Percentiles rank a stretch among this genome's conserved stretches.
phyloP scores from a whole-genome alignment of 2,797 vertebrate genomes.

The Paguma larvata region DNA sequence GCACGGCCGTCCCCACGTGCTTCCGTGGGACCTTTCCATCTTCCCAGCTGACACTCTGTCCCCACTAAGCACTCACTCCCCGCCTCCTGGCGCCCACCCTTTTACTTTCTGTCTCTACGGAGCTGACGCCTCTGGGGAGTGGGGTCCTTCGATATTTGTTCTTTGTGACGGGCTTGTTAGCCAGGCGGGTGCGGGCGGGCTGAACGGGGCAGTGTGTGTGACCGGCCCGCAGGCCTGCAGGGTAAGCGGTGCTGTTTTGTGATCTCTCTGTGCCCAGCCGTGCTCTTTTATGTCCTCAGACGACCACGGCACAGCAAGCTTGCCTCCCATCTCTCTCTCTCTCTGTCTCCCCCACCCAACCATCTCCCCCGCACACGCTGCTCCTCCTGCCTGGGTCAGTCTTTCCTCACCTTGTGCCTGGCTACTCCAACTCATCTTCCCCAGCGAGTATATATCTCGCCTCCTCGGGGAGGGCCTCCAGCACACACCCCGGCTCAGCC shows the following conservation, averaged over 20 bases:
- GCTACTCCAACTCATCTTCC: background rate
- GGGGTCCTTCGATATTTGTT: background rate
- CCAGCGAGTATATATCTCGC: background rate
- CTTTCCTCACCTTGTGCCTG: background rate
- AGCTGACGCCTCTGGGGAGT: background rate
- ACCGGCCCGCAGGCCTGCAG: background rate
- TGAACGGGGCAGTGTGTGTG: accelerated
- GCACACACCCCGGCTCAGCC: background rate
- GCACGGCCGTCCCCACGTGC: background rate
- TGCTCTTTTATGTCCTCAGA: background rate
- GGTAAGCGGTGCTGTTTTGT: background rate
- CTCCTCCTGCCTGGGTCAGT: too few relatives aligned
- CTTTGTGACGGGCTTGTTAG: background rate
- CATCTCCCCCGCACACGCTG: too few relatives aligned
- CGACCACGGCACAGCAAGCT: background rate
- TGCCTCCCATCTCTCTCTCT: background rate
- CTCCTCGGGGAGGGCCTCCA: background rate
- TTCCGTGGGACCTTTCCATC: accelerated
- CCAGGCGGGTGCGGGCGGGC: accelerated
- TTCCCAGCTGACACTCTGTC: background rate
- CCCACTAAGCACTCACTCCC: background rate
- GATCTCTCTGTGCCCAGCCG: background rate
- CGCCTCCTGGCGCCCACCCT: background rate
- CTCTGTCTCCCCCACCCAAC: background rate
- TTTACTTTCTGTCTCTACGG: background rate